These are phyloP conservation scores for Dryocosmus kuriphilus DNA, from an alignment of 2,888 invertebrate genomes.

Conservation along the genomic window DNA sequence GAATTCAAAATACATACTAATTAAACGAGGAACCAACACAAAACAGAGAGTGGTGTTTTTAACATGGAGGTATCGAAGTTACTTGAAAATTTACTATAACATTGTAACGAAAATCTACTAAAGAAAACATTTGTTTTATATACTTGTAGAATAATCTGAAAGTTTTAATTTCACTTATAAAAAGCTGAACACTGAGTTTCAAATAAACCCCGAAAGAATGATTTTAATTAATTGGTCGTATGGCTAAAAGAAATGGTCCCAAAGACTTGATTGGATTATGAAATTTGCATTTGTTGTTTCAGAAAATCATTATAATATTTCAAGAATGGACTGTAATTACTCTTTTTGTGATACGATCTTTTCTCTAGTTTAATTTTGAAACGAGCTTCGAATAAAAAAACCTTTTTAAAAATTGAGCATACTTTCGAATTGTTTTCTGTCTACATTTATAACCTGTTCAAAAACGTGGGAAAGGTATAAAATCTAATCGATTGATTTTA, in stretches of 20 bases:
- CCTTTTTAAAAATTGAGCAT: neutral
- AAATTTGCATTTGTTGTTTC: neutral
- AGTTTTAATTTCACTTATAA: too few species aligned
- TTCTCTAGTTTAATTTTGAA: neutral
- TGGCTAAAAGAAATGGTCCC: neutral
- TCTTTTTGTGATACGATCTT: conserved; percentile 8
- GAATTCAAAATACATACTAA: too few species aligned
- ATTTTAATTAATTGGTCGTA: neutral
- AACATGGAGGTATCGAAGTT: too few species aligned
- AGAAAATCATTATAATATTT: conserved; percentile 4
- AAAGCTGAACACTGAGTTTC: too few species aligned
- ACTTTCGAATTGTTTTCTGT: conserved; percentile 16
- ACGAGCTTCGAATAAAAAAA: conserved; percentile 25
- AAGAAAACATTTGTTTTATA: too few species aligned
- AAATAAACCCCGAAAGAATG: conserved; percentile 4
- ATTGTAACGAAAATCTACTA: too few species aligned
- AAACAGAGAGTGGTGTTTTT: too few species aligned
- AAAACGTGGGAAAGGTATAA: conserved; percentile 78
- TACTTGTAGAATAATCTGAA: too few species aligned
- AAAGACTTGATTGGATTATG: conserved; percentile 9
- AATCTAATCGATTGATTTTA: conserved; percentile 52
- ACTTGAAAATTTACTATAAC: too few species aligned
- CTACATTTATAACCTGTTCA: neutral
- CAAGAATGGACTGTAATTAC: neutral
- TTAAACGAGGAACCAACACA: too few species aligned